Percentiles rank a stretch among this genome's conserved stretches.
Evolutionary conservation across 1,140 invertebrate species (phyloP).

Genomic region (Vanessa atalanta): DNA sequence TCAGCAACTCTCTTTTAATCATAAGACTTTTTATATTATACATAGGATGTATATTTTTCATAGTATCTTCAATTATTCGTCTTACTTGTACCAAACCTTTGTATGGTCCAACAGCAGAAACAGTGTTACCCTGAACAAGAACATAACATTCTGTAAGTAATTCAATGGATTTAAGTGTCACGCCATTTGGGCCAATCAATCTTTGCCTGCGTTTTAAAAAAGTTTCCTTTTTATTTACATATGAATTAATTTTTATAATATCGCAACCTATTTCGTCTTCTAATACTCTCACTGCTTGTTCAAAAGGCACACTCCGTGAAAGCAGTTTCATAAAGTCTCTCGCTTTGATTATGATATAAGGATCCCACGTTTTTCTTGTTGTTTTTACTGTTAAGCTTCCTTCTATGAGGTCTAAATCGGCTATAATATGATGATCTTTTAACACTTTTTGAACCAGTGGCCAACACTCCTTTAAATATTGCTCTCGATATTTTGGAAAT

Average conservation of each 20-base stretch:
- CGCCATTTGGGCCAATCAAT: constrained; percentile 97
- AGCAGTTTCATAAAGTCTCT: constrained; percentile 97
- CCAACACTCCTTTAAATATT: constrained; percentile 98
- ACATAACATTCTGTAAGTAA: constrained; percentile 99
- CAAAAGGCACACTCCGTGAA: constrained; percentile 97
- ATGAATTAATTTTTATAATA: constrained; percentile 97
- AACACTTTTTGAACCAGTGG: constrained; percentile 94
- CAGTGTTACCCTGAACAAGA: constrained; percentile 98
- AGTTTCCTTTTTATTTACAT: constrained; percentile 95
- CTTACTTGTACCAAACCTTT: constrained; percentile 96
- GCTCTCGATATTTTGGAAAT: constrained; percentile 94
- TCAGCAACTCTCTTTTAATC: constrained; percentile 97
- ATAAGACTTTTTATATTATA: constrained; percentile 99
- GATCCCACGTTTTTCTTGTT: constrained; percentile 99
- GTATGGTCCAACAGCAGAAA: constrained; percentile 96
- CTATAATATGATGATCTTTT: constrained; percentile 89
- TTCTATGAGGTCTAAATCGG: constrained; percentile 96
- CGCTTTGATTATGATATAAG: constrained; percentile 98
- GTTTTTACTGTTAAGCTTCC: constrained; percentile 97
- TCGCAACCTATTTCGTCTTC: constrained; percentile 96
- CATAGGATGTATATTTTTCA: constrained; percentile 99
- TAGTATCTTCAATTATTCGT: constrained; percentile 96
- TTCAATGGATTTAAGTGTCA: constrained; percentile 98
- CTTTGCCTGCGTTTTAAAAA: constrained; percentile 98
- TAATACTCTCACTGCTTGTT: constrained; percentile 93